Conservation (phyloP, 1,140 invertebrate species). For the Drosophila trapezifrons region DNA sequence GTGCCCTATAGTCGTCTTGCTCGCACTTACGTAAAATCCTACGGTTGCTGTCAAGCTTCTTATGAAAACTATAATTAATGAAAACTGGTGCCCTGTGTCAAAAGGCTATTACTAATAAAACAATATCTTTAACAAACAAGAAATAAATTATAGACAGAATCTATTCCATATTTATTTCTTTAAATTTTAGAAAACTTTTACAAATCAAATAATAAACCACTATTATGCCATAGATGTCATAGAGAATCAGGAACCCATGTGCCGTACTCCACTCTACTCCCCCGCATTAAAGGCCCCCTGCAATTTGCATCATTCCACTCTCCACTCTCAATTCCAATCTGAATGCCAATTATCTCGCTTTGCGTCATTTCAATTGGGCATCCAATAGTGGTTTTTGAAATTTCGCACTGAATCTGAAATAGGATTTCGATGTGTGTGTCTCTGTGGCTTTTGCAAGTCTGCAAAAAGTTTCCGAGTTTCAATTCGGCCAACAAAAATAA, state of each 20-base stretch:
- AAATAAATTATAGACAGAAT: too few relatives aligned
- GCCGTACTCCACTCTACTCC: background rate
- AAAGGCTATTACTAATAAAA: too few relatives aligned
- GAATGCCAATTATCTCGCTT: conserved; percentile 39
- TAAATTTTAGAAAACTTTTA: background rate
- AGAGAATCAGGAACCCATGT: too few relatives aligned
- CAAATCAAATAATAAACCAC: background rate
- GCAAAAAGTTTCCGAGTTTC: too few relatives aligned
- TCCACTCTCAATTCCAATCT: conserved; percentile 17
- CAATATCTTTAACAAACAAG: too few relatives aligned
- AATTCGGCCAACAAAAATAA: too few relatives aligned
- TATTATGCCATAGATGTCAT: background rate
- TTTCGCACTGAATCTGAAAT: background rate
- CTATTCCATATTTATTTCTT: too few relatives aligned
- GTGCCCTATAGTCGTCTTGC: too few relatives aligned
- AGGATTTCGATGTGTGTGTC: background rate
- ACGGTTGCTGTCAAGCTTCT: too few relatives aligned
- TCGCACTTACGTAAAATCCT: too few relatives aligned
- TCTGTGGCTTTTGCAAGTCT: background rate
- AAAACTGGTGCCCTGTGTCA: too few relatives aligned
- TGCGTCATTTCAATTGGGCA: conserved; percentile 32
- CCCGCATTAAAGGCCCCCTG: background rate
- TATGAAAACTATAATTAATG: too few relatives aligned
- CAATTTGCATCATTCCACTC: conserved; percentile 6
- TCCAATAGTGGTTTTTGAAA: conserved; percentile 25